Percentiles rank a stretch among this genome's conserved stretches.
These are phyloP conservation scores for Aphelinus certus DNA, from an alignment of 1,140 invertebrate species.

Conservation along the genomic window DNA sequence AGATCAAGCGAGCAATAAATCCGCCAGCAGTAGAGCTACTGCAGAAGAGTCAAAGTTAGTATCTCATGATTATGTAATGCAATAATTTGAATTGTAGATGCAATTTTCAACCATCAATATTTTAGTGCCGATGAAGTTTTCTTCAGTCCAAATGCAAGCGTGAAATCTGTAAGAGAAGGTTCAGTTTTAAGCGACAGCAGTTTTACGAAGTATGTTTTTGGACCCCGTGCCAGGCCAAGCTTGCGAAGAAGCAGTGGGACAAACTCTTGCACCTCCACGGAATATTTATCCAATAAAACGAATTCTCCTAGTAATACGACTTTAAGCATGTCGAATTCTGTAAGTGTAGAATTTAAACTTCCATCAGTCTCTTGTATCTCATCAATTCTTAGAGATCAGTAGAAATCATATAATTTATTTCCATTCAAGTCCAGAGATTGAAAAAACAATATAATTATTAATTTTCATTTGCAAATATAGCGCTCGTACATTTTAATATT, in stretches of 20 bases:
- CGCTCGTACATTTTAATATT: neutral
- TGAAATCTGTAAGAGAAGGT: constrained; percentile 39
- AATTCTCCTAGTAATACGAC: constrained; percentile 7
- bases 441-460: too few species aligned
- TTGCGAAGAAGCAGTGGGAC: constrained; percentile 48
- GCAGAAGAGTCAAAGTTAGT: constrained; percentile 31
- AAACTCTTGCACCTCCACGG: constrained; percentile 20
- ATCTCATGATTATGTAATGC: neutral
- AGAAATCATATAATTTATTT: too few species aligned
- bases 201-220: constrained; percentile 39
- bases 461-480: too few species aligned
- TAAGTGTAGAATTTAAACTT: neutral
- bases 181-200: constrained; percentile 46
- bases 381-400: too few species aligned
- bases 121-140: constrained; percentile 27
- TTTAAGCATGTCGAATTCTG: constrained; percentile 9
- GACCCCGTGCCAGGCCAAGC: constrained; percentile 53
- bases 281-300: constrained; percentile 9
- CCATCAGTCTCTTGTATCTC: too few species aligned
- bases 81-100: neutral
- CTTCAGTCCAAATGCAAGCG: constrained; percentile 38
- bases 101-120: constrained; percentile 8
- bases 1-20: neutral
- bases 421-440: too few species aligned
- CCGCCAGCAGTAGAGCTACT: neutral